phyloP scores from a whole-genome alignment of 2,797 vertebrate genomes.

The Lagocephalus sceleratus region DNA sequence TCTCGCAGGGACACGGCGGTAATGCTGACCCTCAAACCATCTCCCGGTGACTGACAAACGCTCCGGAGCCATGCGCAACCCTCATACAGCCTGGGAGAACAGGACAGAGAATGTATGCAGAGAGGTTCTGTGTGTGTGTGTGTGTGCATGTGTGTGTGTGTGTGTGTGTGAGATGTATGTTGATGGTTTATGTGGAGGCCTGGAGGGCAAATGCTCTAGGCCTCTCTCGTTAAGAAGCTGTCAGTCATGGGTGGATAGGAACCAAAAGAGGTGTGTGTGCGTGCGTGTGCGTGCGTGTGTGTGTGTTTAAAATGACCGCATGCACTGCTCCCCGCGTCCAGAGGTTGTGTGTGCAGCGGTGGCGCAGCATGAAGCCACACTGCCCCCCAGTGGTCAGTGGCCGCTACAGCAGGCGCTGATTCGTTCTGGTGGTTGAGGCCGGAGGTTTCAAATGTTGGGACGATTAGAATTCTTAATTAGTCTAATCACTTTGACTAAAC shows the following conservation, averaged over 20 bases:
- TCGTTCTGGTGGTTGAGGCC: background rate
- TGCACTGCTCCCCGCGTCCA: slow-evolving; percentile 53
- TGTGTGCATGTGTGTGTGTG: slow-evolving; percentile 38
- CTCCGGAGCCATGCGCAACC: slow-evolving; percentile 39
- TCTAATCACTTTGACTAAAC: too few species aligned
- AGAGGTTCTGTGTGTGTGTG: slow-evolving; percentile 42
- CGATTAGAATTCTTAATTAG: too few species aligned
- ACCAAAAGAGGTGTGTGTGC: slow-evolving; percentile 64
- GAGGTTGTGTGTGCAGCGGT: slow-evolving; percentile 26
- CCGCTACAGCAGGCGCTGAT: slow-evolving; percentile 12
- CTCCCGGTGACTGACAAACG: slow-evolving; percentile 57
- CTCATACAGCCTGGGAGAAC: slow-evolving; percentile 48
- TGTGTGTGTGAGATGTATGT: slow-evolving; percentile 59
- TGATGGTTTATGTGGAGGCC: slow-evolving; percentile 73
- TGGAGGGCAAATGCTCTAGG: slow-evolving; percentile 71
- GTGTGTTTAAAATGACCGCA: slow-evolving; percentile 50
- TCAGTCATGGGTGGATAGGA: slow-evolving; percentile 72
- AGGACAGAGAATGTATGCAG: slow-evolving; percentile 25
- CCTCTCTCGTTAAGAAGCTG: slow-evolving; percentile 77
- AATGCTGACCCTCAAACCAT: slow-evolving; percentile 36
- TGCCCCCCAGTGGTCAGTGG: slow-evolving; percentile 74
- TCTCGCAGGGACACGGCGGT: slow-evolving; percentile 52
- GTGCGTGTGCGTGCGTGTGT: slow-evolving; percentile 47
- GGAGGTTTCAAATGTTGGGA: background rate
- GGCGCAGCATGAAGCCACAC: slow-evolving; percentile 64